Evolutionary conservation across 2,113 vertebrate genomes (phyloP), one percentile per base, ranked within the genome.

Genomic region (Pongo abelii): DNA sequence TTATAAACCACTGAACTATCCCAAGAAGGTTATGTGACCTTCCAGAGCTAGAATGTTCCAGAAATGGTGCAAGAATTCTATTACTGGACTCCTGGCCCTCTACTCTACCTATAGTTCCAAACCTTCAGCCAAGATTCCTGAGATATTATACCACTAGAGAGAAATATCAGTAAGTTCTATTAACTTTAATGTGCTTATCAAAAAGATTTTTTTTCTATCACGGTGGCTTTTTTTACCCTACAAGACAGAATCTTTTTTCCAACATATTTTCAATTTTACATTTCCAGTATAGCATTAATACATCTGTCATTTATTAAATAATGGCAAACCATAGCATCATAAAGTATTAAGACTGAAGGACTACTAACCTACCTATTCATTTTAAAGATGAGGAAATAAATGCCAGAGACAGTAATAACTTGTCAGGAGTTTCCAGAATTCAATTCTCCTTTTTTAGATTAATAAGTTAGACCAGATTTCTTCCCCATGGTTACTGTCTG

Each of bases 271-370:
- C 52, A 17, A 81, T 84, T 88, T 67, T 7, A 14, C 32, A 59
- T 0, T 81, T 90, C 5, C 16, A 88, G 77, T 27, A 88, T 0
- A 70, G 3, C 20, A 80, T 80, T n/a, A 84, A 16, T 8, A n/a
- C 13, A 91, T 50, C 43, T 84, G 64, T 92, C 83, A 78, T 59
- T 75, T 96, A 84, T 59, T 77, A 72, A 84, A 87, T 61, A 91
- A 81, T 11, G 35, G 25, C 48, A 96, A 27, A 74, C 32, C 5
- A 67, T 8, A 89, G 59, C 50, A 25, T 87, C 40, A 38, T 3
- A 80, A 35, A 59, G 18, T 48, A 79, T 35, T 27, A 30, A 64
- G 70, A 17, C 13, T 50, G 8, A 27, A 90, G 30, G 43, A 5
- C 50, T 46, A 77, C 10, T 43, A 35, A 7, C 8, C 25, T n/a